Evolutionary conservation across 2,797 vertebrate genomes (phyloP).

Genomic region (Tangara arthus): DNA sequence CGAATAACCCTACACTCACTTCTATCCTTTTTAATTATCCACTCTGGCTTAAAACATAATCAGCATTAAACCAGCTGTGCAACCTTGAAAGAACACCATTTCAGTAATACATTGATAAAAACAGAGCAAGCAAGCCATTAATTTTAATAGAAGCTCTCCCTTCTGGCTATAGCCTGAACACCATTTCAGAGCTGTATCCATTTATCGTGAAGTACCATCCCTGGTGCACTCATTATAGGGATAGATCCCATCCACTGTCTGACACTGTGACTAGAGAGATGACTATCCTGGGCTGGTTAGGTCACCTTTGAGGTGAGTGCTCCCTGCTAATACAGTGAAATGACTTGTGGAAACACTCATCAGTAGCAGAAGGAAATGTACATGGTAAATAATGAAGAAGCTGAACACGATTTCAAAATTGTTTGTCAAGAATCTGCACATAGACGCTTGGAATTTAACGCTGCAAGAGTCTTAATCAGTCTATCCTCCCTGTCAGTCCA

Average conservation of each 20-base stretch:
- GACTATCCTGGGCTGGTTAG: not conserved
- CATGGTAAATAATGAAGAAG: not conserved
- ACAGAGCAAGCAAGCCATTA: slow-evolving; percentile 59
- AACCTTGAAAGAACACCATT: slow-evolving; percentile 72
- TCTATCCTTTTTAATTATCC: slow-evolving; percentile 74
- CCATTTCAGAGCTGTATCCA: slow-evolving; percentile 17
- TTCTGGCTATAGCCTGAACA: slow-evolving; percentile 32
- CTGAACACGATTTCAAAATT: not conserved
- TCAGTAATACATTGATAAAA: slow-evolving; percentile 64
- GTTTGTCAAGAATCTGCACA: not conserved
- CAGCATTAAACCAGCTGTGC: slow-evolving; percentile 71
- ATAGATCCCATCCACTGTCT: slow-evolving; percentile 16
- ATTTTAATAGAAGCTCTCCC: slow-evolving; percentile 66
- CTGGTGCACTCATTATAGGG: slow-evolving; percentile 51
- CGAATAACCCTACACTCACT: slow-evolving; percentile 54
- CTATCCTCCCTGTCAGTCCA: not conserved
- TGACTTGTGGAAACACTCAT: not conserved
- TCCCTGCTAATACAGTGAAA: not conserved
- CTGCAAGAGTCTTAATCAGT: not conserved
- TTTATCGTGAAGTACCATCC: slow-evolving; percentile 1
- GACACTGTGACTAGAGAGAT: not conserved
- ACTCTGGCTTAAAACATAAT: slow-evolving; percentile 73
- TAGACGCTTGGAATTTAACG: not conserved
- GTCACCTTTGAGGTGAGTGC: slow-evolving; percentile 10
- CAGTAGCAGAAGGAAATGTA: not conserved